Evolutionary conservation across 2,888 invertebrate species (phyloP).

Genomic region (Apodemia zela): DNA sequence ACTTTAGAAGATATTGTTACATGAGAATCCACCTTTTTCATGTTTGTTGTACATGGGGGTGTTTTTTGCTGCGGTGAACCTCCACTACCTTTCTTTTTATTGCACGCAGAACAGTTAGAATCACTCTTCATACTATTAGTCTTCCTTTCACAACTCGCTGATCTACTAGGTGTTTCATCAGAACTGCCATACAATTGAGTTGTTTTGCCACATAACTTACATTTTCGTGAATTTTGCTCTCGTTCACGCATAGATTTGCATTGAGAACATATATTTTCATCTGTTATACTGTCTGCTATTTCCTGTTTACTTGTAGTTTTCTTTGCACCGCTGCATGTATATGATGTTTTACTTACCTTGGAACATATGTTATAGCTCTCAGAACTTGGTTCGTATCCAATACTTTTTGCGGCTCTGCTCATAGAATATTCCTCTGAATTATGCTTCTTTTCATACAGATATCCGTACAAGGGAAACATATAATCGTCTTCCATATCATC

Average conservation of each 20-base stretch:
- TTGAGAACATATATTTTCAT: background rate
- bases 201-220: background rate
- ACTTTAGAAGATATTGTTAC: background rate
- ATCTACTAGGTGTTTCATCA: background rate
- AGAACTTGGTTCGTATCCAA: background rate
- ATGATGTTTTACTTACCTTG: background rate
- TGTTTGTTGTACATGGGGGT: background rate
- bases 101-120: background rate
- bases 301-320: background rate
- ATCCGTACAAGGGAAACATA: background rate
- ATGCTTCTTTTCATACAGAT: background rate
- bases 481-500: background rate
- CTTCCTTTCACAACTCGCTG: background rate
- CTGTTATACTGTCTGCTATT: background rate
- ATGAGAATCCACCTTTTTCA: background rate
- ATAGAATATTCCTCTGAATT: background rate
- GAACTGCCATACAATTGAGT: background rate
- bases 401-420: background rate
- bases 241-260: background rate
- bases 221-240: background rate
- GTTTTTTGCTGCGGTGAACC: background rate
- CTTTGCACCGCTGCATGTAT: background rate
- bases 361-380: background rate
- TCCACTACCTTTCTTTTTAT: background rate
- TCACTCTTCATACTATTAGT: conserved; percentile 10